Evolutionary conservation across 2,888 invertebrate genomes (phyloP), one percentile per base, ranked within the genome.

Genomic region (Matsumyia berberina): DNA sequence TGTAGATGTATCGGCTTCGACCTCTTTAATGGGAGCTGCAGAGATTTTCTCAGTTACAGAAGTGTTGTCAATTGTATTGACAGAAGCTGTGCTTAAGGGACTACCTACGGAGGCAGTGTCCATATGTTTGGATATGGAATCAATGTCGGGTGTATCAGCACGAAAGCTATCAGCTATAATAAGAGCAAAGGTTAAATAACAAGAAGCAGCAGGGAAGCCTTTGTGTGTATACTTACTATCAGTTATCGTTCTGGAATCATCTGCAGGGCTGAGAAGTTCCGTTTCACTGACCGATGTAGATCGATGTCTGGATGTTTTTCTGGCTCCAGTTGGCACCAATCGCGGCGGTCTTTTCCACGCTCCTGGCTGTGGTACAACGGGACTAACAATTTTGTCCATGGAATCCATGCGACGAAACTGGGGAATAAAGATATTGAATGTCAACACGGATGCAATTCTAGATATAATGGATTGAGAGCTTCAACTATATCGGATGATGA

Each of bases 321-420:
- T 88, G 29, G 91, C 89, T 17, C 92, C 92, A 24, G 88, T 89
- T 5, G 92, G 90, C 19, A 90, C 90, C n/a, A 88, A 87, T 88
- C 91, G 92, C 86, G 90, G 90, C 5, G 92, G 92, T 29, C 95
- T 92, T 91, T 96, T 96, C 96, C 96, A 96, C 0, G 96, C 95
- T 2, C 97, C 97, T 0, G 97, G 97, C 90, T 97, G 97, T 7
- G 97, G 97, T 77, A 97, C 95, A 37, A 97, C 97, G 0, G 97
- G 97, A 89, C 97, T 97, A 11, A 97, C 97, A 87, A 97, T 97
- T 92, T 97, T 97, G 90, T 97, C 97, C 92, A 96, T 94, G 0
- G 94, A 93, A 88, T 96, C 95, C 90, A 95, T 92, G 64, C 96
- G 94, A 58, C 95, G 93, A 86, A 95, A 91, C 89, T 94, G 94